Base-by-base conservation (phyloP, 2,888 invertebrate species). In the Apoda limacodes region DNA sequence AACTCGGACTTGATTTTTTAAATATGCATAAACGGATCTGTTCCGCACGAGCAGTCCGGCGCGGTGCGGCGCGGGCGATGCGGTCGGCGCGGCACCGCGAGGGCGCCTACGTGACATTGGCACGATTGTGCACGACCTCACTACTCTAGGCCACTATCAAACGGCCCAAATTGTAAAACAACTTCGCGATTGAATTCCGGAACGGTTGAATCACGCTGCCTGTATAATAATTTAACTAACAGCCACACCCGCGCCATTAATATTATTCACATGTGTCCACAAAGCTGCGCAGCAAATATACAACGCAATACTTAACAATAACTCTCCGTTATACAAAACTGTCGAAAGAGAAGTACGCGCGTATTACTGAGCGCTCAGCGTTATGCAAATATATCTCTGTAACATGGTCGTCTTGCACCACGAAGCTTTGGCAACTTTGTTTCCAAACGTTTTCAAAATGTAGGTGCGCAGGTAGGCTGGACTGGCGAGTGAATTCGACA, bases 401-500 rank as follows among this genome's bases (percentile, higher is more conserved):
- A 70, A 72, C 65, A 60, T 65, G 58, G 63, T 60, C 49, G 54
- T 62, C 69, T 80, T 78, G 68, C 75, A 72, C 75, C 75, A 76
- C 63, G 65, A 55, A 42, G 56, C 74, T 72, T 67, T 72, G 58
- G 74, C 71, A 74, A 75, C 59, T 56, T 43, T 50, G 64, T 78
- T 78, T 71, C 72, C 69, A 80, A 78, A 74, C 58, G 60, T 75
- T 75, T 76, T 76, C 60, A 72, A 78, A 75, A 74, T 55, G 57
- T n/a, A 47, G 46, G 52, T 38, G 55, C 54, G 63, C 68, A 68
- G 71, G 68, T 60, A 19, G 22, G 60, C 58, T 44, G 5, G 5
- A 15, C 21, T 13, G 9, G 22, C 13, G 11, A 10, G 12, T 21
- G 19, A 9, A 21, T 9, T n/a, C n/a, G n/a, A n/a, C n/a, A n/a